Evolutionary conservation across 1,140 invertebrate species (phyloP).

Genomic region (Tetragnatha versicolor): DNA sequence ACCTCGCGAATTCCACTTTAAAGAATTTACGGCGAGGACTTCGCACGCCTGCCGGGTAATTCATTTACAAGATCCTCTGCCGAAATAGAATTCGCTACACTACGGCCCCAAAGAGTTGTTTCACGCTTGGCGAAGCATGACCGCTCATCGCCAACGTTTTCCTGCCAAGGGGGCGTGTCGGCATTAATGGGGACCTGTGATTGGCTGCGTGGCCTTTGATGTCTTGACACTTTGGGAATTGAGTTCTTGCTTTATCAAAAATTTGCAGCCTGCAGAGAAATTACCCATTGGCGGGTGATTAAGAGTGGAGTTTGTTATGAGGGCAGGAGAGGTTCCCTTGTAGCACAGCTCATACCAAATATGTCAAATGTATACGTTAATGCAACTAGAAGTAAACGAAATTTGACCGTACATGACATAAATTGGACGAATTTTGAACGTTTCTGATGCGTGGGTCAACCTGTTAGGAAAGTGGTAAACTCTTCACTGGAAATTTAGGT

Average conservation of each 20-base stretch:
- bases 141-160: slow-evolving; percentile 44
- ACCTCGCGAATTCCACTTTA: slow-evolving; percentile 22
- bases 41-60: slow-evolving; percentile 45
- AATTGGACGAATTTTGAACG: too few species aligned
- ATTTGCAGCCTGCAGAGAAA: slow-evolving; percentile 30
- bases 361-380: too few species aligned
- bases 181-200: slow-evolving; percentile 21
- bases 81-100: slow-evolving; percentile 41
- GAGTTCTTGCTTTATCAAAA: slow-evolving; percentile 44
- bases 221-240: slow-evolving; percentile 36
- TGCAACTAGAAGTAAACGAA: too few species aligned
- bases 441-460: too few species aligned
- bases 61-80: slow-evolving; percentile 39
- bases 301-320: slow-evolving; percentile 15
- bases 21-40: slow-evolving; percentile 41
- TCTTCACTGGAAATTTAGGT: too few species aligned
- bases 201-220: slow-evolving; percentile 33
- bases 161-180: slow-evolving; percentile 44
- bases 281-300: slow-evolving; percentile 20
- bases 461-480: too few species aligned
- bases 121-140: slow-evolving; percentile 49
- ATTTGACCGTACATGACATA: too few species aligned
- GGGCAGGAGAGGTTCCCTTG: background rate
- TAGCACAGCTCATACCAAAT: too few species aligned
- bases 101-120: slow-evolving; percentile 33